phyloP scores from a whole-genome alignment of 2,113 vertebrate species.

The Heterochromis multidens region DNA sequence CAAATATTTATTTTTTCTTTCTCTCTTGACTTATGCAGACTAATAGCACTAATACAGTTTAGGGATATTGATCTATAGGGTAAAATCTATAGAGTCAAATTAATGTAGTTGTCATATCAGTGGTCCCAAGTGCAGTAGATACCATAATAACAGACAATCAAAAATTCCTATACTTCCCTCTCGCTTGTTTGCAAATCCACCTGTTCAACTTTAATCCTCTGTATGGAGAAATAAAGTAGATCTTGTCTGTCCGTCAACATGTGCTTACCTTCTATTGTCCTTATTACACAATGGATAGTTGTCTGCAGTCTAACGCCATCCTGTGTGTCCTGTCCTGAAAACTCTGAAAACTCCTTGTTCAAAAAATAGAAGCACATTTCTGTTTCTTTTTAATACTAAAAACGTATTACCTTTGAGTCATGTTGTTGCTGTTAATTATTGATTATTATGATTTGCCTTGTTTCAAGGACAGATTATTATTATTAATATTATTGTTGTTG shows the following conservation, averaged over 20 bases:
- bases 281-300: slow-evolving; percentile 23
- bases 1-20: not conserved
- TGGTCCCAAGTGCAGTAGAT: not conserved
- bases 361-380: not conserved
- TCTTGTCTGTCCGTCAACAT: slow-evolving; percentile 10
- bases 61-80: not conserved
- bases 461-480: not conserved
- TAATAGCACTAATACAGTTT: not conserved
- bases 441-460: not conserved
- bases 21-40: not conserved
- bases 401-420: not conserved
- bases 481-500: not conserved
- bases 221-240: slow-evolving; percentile 37
- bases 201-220: slow-evolving; percentile 39
- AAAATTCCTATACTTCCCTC: not conserved
- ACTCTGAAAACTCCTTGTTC: not conserved
- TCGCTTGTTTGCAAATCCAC: slow-evolving; percentile 22
- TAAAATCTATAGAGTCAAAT: not conserved
- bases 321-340: not conserved
- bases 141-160: not conserved
- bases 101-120: not conserved
- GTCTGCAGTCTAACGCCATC: not conserved
- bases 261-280: slow-evolving; percentile 37
- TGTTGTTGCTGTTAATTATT: not conserved
- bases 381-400: not conserved